A percentile compares a stretch with the other conserved stretches of the same genome.
phyloP scores from a whole-genome alignment of 30 jellyfish, hydroid and myxozoan genomes.

The Aurelia coerulea region DNA sequence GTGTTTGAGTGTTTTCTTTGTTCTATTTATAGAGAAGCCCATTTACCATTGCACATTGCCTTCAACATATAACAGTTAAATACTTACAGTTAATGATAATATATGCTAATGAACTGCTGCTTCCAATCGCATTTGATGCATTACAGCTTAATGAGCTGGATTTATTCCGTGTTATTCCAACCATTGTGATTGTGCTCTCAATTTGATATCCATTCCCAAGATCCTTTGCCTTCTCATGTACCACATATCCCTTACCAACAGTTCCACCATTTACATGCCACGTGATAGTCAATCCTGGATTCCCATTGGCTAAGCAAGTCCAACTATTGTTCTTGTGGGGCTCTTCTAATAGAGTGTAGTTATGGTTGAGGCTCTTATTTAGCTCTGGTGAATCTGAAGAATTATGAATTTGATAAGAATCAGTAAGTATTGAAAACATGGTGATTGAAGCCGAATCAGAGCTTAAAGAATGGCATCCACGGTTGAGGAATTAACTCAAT shows the following conservation, averaged over 20 bases:
- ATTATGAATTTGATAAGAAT: not conserved
- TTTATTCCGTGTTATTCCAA: slow-evolving; percentile 32
- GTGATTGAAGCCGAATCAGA: no score
- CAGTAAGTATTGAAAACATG: not conserved
- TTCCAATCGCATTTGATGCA: slow-evolving; percentile 46
- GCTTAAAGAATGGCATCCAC: no score
- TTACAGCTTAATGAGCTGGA: slow-evolving; percentile 50
- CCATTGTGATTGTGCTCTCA: slow-evolving; percentile 53
- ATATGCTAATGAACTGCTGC: not conserved
- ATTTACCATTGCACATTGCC: no score
- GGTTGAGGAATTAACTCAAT: no score
- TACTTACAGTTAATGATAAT: slow-evolving; percentile 49
- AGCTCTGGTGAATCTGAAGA: slow-evolving; percentile 40
- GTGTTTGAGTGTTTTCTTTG: no score
- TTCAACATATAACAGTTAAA: no score
- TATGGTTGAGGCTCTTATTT: slow-evolving; percentile 7
- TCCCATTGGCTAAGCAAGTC: slow-evolving; percentile 64
- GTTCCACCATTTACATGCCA: slow-evolving; percentile 46
- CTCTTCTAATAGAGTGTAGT: slow-evolving; percentile 52
- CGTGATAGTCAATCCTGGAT: slow-evolving; percentile 34
- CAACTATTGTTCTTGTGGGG: slow-evolving; percentile 25
- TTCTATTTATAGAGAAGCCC: no score
- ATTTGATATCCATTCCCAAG: not conserved
- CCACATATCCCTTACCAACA: slow-evolving; percentile 12
- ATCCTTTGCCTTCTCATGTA: not conserved